Percentiles rank a stretch among this genome's conserved stretches.
Conservation (phyloP, 1,140 invertebrate genomes). For the Thaumatotibia leucotreta region DNA sequence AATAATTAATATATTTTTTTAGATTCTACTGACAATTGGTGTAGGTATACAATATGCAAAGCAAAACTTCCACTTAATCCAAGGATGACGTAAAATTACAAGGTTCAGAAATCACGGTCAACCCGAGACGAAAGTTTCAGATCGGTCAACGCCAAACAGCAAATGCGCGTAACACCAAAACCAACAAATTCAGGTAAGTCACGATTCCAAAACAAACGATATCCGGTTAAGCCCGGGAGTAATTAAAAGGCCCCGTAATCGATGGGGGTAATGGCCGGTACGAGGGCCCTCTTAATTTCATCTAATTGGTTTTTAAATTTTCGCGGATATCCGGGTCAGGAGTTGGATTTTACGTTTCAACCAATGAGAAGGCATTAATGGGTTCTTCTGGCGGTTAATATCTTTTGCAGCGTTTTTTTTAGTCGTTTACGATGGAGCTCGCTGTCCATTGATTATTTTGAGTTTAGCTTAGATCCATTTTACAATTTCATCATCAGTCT, state of each 20-base stretch:
- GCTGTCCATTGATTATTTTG: too few relatives aligned
- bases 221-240: background rate
- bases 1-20: too few relatives aligned
- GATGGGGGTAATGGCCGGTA: background rate
- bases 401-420: too few relatives aligned
- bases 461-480: too few relatives aligned
- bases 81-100: too few relatives aligned
- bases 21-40: too few relatives aligned
- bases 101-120: too few relatives aligned
- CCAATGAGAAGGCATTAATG: background rate
- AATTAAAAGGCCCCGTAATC: background rate
- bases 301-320: slow-evolving; percentile 5
- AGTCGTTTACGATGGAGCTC: too few relatives aligned
- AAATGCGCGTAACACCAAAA: background rate
- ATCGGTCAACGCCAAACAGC: background rate
- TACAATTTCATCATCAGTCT: too few relatives aligned
- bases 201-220: background rate
- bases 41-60: too few relatives aligned
- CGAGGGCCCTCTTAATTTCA: slow-evolving; percentile 2
- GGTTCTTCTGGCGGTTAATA: background rate
- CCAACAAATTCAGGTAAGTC: background rate
- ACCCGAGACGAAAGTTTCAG: too few relatives aligned
- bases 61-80: too few relatives aligned
- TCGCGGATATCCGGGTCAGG: background rate
- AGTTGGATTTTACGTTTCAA: background rate